phyloP scores from a whole-genome alignment of 1,140 invertebrate genomes.

The Drosophila pseudoananassae region DNA sequence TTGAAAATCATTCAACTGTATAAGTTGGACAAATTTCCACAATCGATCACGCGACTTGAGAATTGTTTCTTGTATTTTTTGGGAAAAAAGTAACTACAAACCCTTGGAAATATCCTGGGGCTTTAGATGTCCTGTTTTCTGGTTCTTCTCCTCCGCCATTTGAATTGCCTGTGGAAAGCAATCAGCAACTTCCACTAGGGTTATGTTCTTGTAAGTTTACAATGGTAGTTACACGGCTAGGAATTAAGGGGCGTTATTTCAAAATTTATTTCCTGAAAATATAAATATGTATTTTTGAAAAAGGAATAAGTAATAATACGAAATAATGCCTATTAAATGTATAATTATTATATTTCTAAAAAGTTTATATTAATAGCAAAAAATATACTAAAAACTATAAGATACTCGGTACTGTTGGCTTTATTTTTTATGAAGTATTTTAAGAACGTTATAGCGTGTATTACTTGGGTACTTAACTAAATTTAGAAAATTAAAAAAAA shows the following conservation, averaged over 20 bases:
- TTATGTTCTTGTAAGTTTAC: conserved; percentile 8
- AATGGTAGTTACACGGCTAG: neutral
- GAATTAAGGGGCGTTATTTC: neutral
- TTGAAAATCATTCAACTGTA: neutral
- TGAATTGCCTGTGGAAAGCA: conserved; percentile 22
- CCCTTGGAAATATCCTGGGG: conserved; percentile 8
- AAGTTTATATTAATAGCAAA: no score
- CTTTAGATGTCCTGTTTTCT: neutral
- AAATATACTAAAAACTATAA: no score
- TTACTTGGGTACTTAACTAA: no score
- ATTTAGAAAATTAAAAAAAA: no score
- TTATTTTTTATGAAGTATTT: no score
- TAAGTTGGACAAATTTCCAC: neutral
- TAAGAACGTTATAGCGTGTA: no score
- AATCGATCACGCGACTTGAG: neutral
- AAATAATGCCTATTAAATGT: no score
- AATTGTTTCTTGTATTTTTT: neutral
- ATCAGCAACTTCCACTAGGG: conserved; percentile 23
- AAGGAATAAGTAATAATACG: no score
- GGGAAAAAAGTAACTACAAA: neutral
- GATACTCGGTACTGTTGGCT: no score
- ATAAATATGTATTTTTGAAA: neutral
- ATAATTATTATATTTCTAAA: no score
- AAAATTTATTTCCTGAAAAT: no score
- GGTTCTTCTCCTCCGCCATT: neutral